These are phyloP conservation scores for Euplexia lucipara DNA, from an alignment of 2,888 invertebrate species.

Conservation along the genomic window DNA sequence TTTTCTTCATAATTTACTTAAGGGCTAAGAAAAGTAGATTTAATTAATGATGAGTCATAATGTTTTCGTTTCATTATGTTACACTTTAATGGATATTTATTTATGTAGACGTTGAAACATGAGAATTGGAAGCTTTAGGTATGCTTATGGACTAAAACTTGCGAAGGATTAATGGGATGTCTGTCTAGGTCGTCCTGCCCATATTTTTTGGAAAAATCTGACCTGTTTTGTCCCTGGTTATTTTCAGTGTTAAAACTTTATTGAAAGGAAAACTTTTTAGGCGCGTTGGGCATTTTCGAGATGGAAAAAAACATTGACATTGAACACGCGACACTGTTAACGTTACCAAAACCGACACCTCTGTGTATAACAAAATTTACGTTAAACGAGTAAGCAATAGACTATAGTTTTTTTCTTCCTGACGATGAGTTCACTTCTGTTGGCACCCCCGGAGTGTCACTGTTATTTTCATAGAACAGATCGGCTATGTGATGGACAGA, in stretches of 20 bases:
- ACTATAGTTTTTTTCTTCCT: no score
- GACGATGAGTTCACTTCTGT: no score
- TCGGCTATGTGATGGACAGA: no score
- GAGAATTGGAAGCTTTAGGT: neutral
- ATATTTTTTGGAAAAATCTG: neutral
- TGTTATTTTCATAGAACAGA: no score
- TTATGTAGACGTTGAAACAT: neutral
- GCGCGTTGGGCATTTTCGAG: no score
- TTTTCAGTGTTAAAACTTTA: neutral
- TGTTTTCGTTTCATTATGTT: conserved; percentile 24
- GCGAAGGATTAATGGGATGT: neutral
- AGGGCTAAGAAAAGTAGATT: conserved; percentile 43
- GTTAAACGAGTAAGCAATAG: no score
- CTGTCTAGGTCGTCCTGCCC: neutral
- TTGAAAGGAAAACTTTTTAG: no score
- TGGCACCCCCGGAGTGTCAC: no score
- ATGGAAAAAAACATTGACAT: no score
- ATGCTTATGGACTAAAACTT: conserved; percentile 1
- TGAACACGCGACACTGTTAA: no score
- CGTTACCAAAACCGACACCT: no score
- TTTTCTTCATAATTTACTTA: conserved; percentile 61
- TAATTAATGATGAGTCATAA: conserved; percentile 51
- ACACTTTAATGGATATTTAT: conserved; percentile 18
- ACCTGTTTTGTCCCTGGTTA: neutral
- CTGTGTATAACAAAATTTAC: no score